Conservation (phyloP, 2,888 invertebrate genomes). For the Campopleginae sp. region DNA sequence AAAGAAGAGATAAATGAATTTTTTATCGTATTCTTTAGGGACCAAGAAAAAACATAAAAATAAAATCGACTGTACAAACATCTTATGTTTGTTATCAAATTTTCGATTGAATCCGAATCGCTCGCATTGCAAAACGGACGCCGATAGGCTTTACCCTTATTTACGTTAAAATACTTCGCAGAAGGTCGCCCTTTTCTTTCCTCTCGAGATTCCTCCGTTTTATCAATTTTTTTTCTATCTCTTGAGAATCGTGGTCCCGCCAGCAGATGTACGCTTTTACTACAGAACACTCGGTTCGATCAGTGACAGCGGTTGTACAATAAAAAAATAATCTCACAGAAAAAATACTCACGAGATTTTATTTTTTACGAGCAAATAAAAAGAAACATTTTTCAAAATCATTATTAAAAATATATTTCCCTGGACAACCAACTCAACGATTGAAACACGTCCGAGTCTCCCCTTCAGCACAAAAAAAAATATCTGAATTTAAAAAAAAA, state of each 20-base stretch:
- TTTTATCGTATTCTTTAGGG: constrained; percentile 7
- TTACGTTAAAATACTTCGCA: not conserved
- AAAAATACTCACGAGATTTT: not conserved
- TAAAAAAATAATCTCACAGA: too few relatives aligned
- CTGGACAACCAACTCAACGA: not conserved
- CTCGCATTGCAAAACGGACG: not conserved
- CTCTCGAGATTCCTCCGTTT: not conserved
- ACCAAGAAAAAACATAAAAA: too few relatives aligned
- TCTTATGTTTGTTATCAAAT: not conserved
- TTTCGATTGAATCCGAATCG: not conserved
- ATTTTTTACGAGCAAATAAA: not conserved
- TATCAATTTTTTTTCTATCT: not conserved
- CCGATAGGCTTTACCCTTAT: not conserved
- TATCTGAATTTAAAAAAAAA: not conserved
- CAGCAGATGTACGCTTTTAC: not conserved
- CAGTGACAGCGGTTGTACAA: not conserved
- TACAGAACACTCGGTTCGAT: not conserved
- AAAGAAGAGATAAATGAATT: not conserved
- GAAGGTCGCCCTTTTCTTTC: not conserved
- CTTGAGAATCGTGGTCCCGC: not conserved
- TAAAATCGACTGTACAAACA: too few relatives aligned
- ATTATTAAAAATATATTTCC: not conserved
- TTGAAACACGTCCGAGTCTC: not conserved
- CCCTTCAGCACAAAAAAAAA: not conserved
- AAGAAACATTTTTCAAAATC: not conserved